Evolutionary conservation across 2,797 vertebrate species (phyloP).

Genomic region (Dromococcyx pavoninus): DNA sequence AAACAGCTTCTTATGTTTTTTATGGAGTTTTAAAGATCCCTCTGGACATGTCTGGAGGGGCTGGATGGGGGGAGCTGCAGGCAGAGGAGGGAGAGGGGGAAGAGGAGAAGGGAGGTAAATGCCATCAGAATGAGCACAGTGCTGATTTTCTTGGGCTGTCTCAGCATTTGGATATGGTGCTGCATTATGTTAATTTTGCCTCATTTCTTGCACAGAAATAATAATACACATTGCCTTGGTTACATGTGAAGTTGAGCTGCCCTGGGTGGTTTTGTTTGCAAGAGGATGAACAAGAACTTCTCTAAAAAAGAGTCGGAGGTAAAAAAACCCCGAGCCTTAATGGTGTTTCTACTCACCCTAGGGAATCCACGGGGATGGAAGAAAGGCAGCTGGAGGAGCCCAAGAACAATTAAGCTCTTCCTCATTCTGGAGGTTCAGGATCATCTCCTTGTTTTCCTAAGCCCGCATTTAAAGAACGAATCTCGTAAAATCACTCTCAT

Average conservation of each 20-base stretch:
- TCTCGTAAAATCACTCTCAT: not conserved
- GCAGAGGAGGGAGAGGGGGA: not conserved
- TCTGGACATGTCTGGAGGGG: constrained; percentile 20
- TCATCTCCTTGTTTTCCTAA: not conserved
- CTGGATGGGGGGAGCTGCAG: not conserved
- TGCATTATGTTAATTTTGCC: not conserved
- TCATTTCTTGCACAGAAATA: not conserved
- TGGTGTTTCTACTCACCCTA: not conserved
- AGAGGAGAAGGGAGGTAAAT: not conserved
- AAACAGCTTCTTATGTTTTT: constrained; percentile 74
- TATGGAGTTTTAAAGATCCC: constrained; percentile 71
- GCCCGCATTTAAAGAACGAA: not conserved
- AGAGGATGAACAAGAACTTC: not conserved
- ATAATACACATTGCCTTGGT: fast-evolving
- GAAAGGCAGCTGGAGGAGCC: not conserved
- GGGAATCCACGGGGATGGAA: not conserved
- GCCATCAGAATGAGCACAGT: fast-evolving
- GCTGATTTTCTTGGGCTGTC: not conserved
- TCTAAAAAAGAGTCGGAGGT: not conserved
- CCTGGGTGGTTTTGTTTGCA: not conserved
- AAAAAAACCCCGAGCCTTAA: not conserved
- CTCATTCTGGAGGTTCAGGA: not conserved
- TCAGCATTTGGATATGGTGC: not conserved
- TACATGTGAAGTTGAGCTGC: not conserved
- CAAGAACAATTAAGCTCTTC: not conserved